Percentiles rank a stretch among this genome's conserved stretches.
These are phyloP conservation scores for Drosophila mulleri DNA, from an alignment of 2,888 invertebrate species.

Conservation along the genomic window DNA sequence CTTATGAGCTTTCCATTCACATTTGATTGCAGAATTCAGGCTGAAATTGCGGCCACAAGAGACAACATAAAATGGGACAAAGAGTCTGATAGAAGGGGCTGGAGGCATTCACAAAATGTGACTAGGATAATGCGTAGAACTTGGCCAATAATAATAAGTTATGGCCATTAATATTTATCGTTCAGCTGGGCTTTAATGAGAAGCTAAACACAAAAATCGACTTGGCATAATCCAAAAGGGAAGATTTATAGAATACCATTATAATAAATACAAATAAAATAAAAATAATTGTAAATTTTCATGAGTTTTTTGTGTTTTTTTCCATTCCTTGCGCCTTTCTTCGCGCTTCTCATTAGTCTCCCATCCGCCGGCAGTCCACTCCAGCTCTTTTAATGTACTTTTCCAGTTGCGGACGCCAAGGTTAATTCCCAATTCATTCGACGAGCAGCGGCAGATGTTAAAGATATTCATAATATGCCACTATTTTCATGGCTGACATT, in stretches of 20 bases:
- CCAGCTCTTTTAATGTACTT: not conserved
- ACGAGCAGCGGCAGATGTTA: not conserved
- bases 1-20: slow-evolving; percentile 72
- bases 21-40: slow-evolving; percentile 71
- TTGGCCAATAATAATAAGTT: slow-evolving; percentile 10
- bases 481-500: slow-evolving; percentile 37
- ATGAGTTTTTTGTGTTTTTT: not conserved
- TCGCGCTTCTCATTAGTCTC: not conserved
- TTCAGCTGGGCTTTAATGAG: not conserved
- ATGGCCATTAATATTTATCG: slow-evolving; percentile 1
- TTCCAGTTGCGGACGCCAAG: slow-evolving; percentile 25
- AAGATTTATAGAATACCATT: not conserved
- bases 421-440: slow-evolving; percentile 15
- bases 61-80: slow-evolving; percentile 9
- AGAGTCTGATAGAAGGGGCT: not conserved
- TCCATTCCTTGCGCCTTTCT: not conserved
- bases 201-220: not conserved
- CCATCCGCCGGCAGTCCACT: slow-evolving; percentile 4
- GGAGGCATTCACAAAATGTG: not conserved
- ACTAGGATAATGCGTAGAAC: not conserved
- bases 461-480: slow-evolving; percentile 51
- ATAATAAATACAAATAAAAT: not conserved
- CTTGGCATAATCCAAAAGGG: no score
- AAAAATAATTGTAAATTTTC: not conserved
- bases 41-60: slow-evolving; percentile 34